A percentile compares a stretch with the other conserved stretches of the same genome.
Evolutionary conservation across 2,797 vertebrate species (phyloP).

Genomic region (Triplophysa yarkandensis): DNA sequence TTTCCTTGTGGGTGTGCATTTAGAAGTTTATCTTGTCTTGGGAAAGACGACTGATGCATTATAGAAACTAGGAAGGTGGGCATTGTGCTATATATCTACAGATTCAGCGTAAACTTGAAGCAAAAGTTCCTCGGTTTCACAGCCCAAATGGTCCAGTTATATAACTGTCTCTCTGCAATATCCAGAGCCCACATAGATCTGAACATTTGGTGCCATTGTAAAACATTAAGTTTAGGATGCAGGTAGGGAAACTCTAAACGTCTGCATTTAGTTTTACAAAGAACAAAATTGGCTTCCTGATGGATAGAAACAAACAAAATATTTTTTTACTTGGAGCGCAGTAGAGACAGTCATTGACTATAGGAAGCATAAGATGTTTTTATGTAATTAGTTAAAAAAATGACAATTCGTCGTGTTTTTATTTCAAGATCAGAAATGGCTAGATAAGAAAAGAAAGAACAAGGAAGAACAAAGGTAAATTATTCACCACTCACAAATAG

Average conservation of each 20-base stretch:
- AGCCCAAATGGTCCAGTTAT: slow-evolving; percentile 52
- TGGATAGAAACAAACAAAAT: background rate
- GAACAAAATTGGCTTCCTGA: slow-evolving; percentile 1
- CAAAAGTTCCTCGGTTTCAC: slow-evolving; percentile 38
- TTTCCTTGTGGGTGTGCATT: background rate
- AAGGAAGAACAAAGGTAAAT: slow-evolving; percentile 26
- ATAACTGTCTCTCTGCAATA: slow-evolving; percentile 44
- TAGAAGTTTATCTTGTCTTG: background rate
- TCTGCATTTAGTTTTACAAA: slow-evolving; percentile 28
- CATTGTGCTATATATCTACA: slow-evolving; percentile 4
- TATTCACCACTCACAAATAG: slow-evolving; percentile 41
- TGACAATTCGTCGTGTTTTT: slow-evolving; percentile 20
- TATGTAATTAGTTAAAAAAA: background rate
- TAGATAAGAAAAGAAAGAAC: slow-evolving; percentile 16
- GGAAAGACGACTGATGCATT: background rate
- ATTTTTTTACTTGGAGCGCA: background rate
- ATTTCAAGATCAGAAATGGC: slow-evolving; percentile 16
- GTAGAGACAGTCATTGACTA: slow-evolving; percentile 9
- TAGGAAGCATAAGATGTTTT: background rate
- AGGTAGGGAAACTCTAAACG: slow-evolving; percentile 30
- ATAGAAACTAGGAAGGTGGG: background rate
- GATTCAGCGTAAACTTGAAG: slow-evolving; percentile 22
- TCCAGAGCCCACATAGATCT: slow-evolving; percentile 28
- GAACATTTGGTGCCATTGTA: slow-evolving; percentile 35
- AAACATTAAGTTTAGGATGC: slow-evolving; percentile 15